These are phyloP conservation scores for Vipera ursinii DNA, from an alignment of 2,797 vertebrate genomes.

Conservation along the genomic window DNA sequence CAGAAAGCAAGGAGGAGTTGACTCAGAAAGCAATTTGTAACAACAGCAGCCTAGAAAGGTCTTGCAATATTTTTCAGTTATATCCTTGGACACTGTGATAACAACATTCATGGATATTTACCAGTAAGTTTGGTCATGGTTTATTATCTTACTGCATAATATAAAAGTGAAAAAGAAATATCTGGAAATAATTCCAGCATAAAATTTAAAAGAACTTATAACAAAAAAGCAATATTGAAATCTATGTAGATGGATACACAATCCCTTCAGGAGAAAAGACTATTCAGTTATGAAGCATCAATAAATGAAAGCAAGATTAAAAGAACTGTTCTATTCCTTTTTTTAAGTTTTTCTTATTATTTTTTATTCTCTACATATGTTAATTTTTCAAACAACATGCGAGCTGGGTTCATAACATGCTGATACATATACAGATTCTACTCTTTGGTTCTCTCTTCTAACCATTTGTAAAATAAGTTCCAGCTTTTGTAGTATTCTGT, in stretches of 20 bases:
- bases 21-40: background rate
- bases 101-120: constrained; percentile 16
- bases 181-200: constrained; percentile 61
- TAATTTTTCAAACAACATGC: too few relatives aligned
- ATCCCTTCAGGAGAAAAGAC: constrained; percentile 41
- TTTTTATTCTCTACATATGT: too few relatives aligned
- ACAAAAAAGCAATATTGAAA: constrained; percentile 46
- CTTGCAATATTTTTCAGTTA: background rate
- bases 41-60: background rate
- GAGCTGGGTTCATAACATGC: too few relatives aligned
- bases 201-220: constrained; percentile 41
- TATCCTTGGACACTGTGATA: background rate
- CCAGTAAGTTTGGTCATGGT: constrained; percentile 49
- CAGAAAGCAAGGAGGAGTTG: background rate
- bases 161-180: constrained; percentile 36
- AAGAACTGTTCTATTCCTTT: background rate
- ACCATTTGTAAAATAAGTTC: too few relatives aligned
- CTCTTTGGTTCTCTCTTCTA: too few relatives aligned
- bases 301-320: constrained; percentile 32
- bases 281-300: constrained; percentile 14
- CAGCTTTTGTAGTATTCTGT: too few relatives aligned
- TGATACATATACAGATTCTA: too few relatives aligned
- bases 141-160: background rate
- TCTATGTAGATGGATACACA: constrained; percentile 42
- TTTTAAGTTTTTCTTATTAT: too few relatives aligned